Base-by-base conservation (phyloP, 2,888 invertebrate species). In the Lapara coniferarum region DNA sequence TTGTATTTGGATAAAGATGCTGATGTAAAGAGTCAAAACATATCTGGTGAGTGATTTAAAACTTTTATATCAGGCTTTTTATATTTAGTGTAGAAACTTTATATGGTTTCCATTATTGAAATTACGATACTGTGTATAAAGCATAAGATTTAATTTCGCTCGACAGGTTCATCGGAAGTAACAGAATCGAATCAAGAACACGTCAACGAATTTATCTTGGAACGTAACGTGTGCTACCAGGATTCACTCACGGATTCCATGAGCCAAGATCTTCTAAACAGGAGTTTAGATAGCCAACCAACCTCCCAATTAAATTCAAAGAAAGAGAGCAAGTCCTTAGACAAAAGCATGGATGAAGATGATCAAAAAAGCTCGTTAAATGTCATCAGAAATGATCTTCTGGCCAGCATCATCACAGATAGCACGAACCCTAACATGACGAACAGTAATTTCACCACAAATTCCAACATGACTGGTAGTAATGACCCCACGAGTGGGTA, bases 1-100 rank as follows among this genome's bases (percentile, higher is more conserved):
- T 85, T 96, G 75, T 94, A 94, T 75, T 81, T 96, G 71, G 95
- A 96, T 79, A 95, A 95, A 74, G 95, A 95, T 74, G 94, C 91
- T 0, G 93, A 92, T 71, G 55, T 80, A 0, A 92, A 91, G 71
- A 79, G 81, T 46, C 90, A 91, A 67, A 92, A 93, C 77, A 87
- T 87, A 72, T 92, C 93, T 53, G 92, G 93, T 92, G 72, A 81
- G 83, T 10, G 25, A 5, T 51, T 13, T 13, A 51, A 51, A 25
- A 25, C 25, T 25, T 25, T 25, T 25, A 37, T 37, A 37, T 4
- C 37, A 37, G 1, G 8, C 5, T 37, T 37, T 37, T 37, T 37
- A 7, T 37, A 25, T 37, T 37, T 4, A 8, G 8, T 37, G 4
- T 37, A 0, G 5, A 37, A 37, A 6, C 0, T 37, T 37, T 37